These are phyloP conservation scores for Smutsia temminckii DNA, from an alignment of 2,797 vertebrate genomes.

Conservation along the genomic window DNA sequence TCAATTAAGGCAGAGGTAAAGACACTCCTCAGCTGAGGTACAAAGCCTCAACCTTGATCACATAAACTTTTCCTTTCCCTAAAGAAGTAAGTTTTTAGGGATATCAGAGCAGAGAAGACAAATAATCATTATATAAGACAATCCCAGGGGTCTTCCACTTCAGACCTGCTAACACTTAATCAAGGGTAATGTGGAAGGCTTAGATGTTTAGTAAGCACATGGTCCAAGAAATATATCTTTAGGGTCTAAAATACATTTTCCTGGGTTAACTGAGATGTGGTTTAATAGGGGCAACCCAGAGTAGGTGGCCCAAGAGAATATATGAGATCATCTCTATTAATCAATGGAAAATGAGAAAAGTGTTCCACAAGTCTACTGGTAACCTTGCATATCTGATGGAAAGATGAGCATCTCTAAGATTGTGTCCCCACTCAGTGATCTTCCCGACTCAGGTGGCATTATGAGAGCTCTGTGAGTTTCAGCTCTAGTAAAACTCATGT, in stretches of 20 bases:
- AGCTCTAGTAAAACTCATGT: conserved; percentile 10
- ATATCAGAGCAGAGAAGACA: not conserved
- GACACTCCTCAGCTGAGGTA: not conserved
- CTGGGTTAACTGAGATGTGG: not conserved
- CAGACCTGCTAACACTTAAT: not conserved
- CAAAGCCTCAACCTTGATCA: not conserved
- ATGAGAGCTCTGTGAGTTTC: not conserved
- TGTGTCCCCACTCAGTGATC: not conserved
- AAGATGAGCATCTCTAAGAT: not conserved
- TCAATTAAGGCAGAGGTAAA: not conserved
- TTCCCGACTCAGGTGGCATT: not conserved
- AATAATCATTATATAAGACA: not conserved
- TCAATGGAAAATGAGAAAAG: not conserved
- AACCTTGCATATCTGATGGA: not conserved
- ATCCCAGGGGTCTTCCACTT: not conserved
- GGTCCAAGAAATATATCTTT: not conserved
- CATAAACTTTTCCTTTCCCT: conserved; percentile 17
- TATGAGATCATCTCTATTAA: not conserved
- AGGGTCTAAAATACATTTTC: not conserved
- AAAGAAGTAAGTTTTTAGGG: not conserved
- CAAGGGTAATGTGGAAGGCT: not conserved
- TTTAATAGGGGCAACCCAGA: not conserved
- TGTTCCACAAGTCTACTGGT: not conserved
- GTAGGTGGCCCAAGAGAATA: not conserved
- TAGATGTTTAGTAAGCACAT: not conserved